A percentile compares a stretch with the other conserved stretches of the same genome.
These are phyloP conservation scores for Larimichthys crocea DNA, from an alignment of 2,113 vertebrate species.

Conservation along the genomic window DNA sequence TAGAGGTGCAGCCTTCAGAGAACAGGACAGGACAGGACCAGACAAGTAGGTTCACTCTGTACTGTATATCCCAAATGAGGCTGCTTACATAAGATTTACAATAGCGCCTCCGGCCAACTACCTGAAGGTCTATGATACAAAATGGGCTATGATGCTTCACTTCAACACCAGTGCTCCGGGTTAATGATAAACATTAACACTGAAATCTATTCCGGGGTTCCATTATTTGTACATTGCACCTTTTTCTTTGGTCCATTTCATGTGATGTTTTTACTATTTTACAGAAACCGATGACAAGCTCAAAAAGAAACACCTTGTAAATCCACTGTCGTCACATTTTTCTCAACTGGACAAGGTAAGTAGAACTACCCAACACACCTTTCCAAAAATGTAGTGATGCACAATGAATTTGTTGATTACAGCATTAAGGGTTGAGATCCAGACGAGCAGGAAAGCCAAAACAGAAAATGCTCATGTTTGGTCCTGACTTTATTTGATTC, in stretches of 20 bases:
- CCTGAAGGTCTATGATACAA: neutral
- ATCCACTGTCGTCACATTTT: neutral
- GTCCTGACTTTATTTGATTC: too few species aligned
- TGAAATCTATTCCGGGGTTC: too few species aligned
- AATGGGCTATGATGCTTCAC: too few species aligned
- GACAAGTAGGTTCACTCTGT: slow-evolving; percentile 9
- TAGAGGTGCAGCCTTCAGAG: slow-evolving; percentile 4
- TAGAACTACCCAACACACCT: neutral
- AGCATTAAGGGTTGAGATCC: too few species aligned
- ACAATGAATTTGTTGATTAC: too few species aligned
- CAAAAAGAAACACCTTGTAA: neutral
- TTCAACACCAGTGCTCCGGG: too few species aligned
- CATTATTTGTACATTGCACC: too few species aligned
- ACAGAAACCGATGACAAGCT: too few species aligned
- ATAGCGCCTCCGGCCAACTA: neutral
- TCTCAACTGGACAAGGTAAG: neutral
- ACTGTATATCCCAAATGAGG: neutral
- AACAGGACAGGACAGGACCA: neutral
- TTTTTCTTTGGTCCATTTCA: too few species aligned
- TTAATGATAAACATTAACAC: too few species aligned
- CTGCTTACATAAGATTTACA: neutral
- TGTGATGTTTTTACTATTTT: neutral
- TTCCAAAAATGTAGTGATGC: neutral
- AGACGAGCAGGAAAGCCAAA: too few species aligned
- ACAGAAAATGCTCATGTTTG: too few species aligned